These are phyloP conservation scores for Jaculus jaculus DNA, from an alignment of 2,113 vertebrate species.

Conservation along the genomic window DNA sequence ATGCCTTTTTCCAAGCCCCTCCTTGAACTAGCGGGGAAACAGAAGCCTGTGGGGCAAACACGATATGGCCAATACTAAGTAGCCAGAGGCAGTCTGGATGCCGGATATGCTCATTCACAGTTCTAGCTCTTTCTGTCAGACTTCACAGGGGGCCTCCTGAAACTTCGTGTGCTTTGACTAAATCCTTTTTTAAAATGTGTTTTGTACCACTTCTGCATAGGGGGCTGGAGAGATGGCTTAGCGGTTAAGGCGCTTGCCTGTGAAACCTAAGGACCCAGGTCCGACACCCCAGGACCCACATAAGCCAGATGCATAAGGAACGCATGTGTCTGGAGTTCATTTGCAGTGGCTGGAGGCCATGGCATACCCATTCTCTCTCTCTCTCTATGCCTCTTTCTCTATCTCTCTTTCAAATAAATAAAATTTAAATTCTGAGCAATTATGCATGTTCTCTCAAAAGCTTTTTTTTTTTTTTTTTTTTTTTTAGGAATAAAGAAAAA, in stretches of 20 bases:
- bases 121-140: neutral
- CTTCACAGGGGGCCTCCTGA: neutral
- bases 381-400: no score
- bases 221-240: neutral
- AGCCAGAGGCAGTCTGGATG: neutral
- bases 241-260: neutral
- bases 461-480: no score
- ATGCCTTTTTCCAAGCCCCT: neutral
- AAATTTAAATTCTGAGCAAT: neutral
- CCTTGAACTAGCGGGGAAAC: neutral
- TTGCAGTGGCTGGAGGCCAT: no score
- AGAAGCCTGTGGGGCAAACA: neutral
- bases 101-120: neutral
- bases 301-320: neutral
- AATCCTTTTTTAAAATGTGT: neutral
- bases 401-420: no score
- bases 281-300: no score
- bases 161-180: neutral
- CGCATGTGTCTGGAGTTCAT: no score
- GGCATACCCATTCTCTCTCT: no score
- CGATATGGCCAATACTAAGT: neutral
- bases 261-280: neutral
- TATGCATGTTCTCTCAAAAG: conserved; percentile 29
- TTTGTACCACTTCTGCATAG: neutral
- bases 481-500: no score